phyloP scores from a whole-genome alignment of 2,888 invertebrate species.

The Thecocarcelia acutangulata region DNA sequence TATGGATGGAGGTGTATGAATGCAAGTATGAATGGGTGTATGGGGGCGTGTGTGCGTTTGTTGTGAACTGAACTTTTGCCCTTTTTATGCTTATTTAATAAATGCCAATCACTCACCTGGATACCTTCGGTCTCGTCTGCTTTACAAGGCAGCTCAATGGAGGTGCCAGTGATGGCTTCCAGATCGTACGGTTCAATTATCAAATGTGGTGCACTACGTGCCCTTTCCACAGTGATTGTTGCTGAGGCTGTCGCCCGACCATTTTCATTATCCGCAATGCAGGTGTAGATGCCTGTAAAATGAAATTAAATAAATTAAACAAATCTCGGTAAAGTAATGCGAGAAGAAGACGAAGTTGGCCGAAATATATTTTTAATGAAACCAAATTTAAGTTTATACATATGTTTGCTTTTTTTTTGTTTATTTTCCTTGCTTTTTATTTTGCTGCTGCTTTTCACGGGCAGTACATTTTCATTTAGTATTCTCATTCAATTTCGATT shows the following conservation, averaged over 20 bases:
- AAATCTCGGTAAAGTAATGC: background rate
- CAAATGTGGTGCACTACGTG: slow-evolving; percentile 83
- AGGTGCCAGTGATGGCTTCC: slow-evolving; percentile 87
- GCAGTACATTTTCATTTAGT: slow-evolving; percentile 58
- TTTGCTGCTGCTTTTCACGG: background rate
- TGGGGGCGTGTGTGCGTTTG: background rate
- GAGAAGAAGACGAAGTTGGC: slow-evolving; percentile 10
- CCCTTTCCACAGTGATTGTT: slow-evolving; percentile 84
- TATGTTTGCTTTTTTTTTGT: background rate
- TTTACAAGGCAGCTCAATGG: slow-evolving; percentile 92
- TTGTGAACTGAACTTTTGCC: background rate
- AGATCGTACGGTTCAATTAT: slow-evolving; percentile 88
- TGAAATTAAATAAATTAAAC: slow-evolving; percentile 17
- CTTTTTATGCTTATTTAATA: slow-evolving; percentile 35
- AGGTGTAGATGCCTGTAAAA: slow-evolving; percentile 78
- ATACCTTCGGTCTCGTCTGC: slow-evolving; percentile 89
- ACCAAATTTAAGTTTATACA: background rate
- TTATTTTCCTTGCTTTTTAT: background rate
- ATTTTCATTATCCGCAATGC: slow-evolving; percentile 87
- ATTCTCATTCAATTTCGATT: slow-evolving; percentile 58
- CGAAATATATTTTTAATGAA: slow-evolving; percentile 26
- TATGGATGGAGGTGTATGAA: background rate
- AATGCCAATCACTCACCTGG: slow-evolving; percentile 75
- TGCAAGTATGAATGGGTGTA: background rate
- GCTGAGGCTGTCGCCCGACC: slow-evolving; percentile 88